Evolutionary conservation across 2,888 invertebrate species (phyloP).

Genomic region (Metacarcinus magister): DNA sequence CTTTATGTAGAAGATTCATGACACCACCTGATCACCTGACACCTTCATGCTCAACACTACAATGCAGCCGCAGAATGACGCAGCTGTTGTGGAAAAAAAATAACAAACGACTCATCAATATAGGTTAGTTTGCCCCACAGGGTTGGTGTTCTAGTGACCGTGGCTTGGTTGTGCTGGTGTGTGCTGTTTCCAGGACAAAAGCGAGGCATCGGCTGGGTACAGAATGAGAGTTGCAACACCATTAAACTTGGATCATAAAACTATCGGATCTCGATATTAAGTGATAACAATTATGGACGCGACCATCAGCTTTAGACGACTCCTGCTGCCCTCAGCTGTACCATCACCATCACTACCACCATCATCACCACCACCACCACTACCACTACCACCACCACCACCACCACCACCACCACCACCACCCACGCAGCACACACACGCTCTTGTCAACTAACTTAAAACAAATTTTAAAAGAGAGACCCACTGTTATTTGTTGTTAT

Average conservation of each 20-base stretch:
- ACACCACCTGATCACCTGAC: not conserved
- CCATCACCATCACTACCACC: not conserved
- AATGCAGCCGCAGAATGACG: not conserved
- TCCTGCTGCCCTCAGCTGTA: not conserved
- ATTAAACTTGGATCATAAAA: slow-evolving; percentile 53
- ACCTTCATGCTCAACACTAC: not conserved
- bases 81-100: not conserved
- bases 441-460: not conserved
- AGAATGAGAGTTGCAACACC: slow-evolving; percentile 35
- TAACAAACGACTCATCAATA: not conserved
- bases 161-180: not conserved
- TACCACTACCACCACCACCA: not conserved
- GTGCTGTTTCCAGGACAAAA: not conserved
- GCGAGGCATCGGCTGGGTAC: not conserved
- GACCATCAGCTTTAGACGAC: slow-evolving; percentile 47
- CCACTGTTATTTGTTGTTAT: not conserved
- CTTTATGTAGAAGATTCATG: not conserved
- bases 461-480: not conserved
- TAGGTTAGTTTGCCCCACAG: not conserved
- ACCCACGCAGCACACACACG: not conserved
- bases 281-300: slow-evolving; percentile 51
- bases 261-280: slow-evolving; percentile 49
- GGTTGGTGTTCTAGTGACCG: not conserved
- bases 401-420: no score
- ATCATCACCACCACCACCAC: not conserved